Evolutionary conservation across 2,113 vertebrate genomes (phyloP).

Genomic region (Corydoras sp.): DNA sequence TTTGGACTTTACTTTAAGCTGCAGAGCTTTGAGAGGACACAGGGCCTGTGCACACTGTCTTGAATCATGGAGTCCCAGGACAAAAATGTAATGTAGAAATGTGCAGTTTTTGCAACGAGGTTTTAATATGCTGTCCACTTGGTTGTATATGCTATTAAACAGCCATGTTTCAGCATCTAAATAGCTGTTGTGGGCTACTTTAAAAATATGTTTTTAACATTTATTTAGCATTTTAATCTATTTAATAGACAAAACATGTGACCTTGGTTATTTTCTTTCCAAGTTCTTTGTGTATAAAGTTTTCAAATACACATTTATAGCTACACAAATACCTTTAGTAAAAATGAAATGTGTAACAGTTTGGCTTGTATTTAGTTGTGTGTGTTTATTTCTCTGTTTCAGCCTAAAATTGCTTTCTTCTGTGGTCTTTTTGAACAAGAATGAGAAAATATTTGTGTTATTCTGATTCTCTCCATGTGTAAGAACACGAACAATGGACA

Average conservation of each 20-base stretch:
- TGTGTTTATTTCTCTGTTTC: neutral
- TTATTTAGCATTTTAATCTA: neutral
- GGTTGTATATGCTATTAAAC: neutral
- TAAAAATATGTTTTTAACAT: neutral
- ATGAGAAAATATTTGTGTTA: conserved; percentile 7
- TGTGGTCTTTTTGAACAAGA: neutral
- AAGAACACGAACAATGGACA: neutral
- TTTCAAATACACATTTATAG: neutral
- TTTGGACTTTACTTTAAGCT: conserved; percentile 56
- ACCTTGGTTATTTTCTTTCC: too few species aligned
- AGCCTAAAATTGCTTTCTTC: neutral
- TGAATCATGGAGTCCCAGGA: too few species aligned
- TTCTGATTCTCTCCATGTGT: neutral
- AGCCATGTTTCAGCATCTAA: conserved; percentile 4
- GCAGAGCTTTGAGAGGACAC: conserved; percentile 44
- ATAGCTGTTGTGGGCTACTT: neutral
- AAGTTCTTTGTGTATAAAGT: too few species aligned
- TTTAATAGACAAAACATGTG: neutral
- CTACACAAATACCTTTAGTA: neutral
- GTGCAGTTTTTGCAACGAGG: conserved; percentile 29
- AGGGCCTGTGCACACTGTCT: conserved; percentile 39
- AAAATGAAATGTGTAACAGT: neutral
- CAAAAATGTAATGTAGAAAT: conserved; percentile 40
- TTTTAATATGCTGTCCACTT: neutral
- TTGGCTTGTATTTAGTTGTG: neutral